phyloP scores from a whole-genome alignment of 2,797 vertebrate genomes.

The Enteromius thamalakanensis region DNA sequence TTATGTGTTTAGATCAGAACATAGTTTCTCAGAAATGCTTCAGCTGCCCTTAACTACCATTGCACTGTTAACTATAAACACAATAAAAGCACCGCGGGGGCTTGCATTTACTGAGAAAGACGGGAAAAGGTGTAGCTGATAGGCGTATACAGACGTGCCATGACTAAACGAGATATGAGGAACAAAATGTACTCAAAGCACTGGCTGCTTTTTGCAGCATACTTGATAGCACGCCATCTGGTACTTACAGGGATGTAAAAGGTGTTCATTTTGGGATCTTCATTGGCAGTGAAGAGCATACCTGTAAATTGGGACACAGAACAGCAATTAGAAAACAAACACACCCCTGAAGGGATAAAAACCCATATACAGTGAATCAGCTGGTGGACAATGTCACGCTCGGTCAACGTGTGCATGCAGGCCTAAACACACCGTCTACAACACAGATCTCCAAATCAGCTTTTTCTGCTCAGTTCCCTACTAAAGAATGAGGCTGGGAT shows the following conservation, averaged over 20 bases:
- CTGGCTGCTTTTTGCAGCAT: background rate
- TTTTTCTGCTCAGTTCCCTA: background rate
- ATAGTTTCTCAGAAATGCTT: background rate
- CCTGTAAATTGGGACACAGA: conserved; percentile 72
- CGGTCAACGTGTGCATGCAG: background rate
- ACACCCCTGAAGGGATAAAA: background rate
- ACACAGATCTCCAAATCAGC: background rate
- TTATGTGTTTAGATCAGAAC: background rate
- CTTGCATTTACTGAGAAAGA: background rate
- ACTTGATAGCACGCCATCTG: background rate
- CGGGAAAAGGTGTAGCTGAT: background rate
- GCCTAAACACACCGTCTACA: background rate
- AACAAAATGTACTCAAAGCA: background rate
- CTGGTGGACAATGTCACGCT: conserved; percentile 5
- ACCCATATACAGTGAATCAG: conserved; percentile 16
- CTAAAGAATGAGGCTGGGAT: background rate
- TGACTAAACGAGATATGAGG: background rate
- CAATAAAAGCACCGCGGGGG: background rate
- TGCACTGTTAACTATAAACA: background rate
- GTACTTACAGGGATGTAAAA: conserved; percentile 94
- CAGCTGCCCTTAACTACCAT: background rate
- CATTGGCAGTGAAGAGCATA: conserved; percentile 97
- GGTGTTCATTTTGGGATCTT: conserved; percentile 96
- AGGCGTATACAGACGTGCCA: background rate
- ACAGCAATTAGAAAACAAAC: conserved; percentile 1